Evolutionary conservation across 2,888 invertebrate species (phyloP), one percentile per base, ranked within the genome.

Genomic region (Athalia rosae): DNA sequence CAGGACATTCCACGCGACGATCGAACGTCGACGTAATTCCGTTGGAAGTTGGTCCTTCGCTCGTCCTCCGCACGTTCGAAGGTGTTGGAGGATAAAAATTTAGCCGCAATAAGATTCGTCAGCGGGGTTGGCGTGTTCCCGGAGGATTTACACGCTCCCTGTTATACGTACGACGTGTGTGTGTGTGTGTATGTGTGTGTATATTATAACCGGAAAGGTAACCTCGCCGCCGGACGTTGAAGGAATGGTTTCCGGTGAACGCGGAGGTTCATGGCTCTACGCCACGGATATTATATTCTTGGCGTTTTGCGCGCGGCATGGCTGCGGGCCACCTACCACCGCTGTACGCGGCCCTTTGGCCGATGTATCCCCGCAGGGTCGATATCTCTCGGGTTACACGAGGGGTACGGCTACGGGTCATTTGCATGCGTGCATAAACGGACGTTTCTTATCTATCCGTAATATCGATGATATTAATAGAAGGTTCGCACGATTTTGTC

Each of bases 241-340:
- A 87, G 83, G 86, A 86, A 87, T 87, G 87, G 86, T 87, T 87
- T 87, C 87, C 88, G 87, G 84, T 45, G 77, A 81, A 80, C 82
- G 28, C 1, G 82, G 83, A 83, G 82, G 83, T 84, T 86, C 83
- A 82, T 82, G 82, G 80, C 79, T 71, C 78, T 80, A 79, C 74
- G 61, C 74, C 59, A 74, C 61, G 61, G 74, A 74, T 74, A 59
- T 48, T 50, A 3, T 11, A 63, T 28, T 28, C 28, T 28, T 28
- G 28, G 28, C 28, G 28, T 28, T 28, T 28, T 28, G 28, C 28
- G 28, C 28, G 28, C 28, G 28, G 28, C 28, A 28, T 28, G 28
- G 28, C n/a, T n/a, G n/a, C n/a, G n/a, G n/a, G n/a, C n/a, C 28
- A 28, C 28, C 11, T 3, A n/a, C 4, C n/a, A n/a, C n/a, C n/a